phyloP scores from a whole-genome alignment of 2,888 invertebrate genomes.

The Trachelus stipa region DNA sequence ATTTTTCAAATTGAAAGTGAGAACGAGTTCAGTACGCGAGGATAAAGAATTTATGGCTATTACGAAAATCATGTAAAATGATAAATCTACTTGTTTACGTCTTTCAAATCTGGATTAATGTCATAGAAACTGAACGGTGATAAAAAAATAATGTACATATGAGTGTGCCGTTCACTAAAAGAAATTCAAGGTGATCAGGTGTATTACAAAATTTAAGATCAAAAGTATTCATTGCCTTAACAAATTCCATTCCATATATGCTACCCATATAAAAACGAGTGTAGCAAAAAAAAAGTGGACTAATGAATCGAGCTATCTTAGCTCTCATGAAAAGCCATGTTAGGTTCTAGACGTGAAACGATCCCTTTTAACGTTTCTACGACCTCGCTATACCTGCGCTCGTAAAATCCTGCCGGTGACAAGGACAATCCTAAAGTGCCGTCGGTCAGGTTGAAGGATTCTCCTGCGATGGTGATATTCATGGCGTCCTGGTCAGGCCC shows the following conservation, averaged over 20 bases:
- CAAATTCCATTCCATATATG: not conserved
- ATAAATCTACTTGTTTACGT: not conserved
- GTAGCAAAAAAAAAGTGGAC: not conserved
- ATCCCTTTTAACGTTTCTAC: not conserved
- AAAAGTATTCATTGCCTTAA: not conserved
- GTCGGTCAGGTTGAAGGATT: conserved; percentile 58
- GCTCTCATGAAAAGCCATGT: not conserved
- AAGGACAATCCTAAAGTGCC: conserved; percentile 63
- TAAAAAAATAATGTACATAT: not conserved
- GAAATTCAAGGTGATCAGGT: not conserved
- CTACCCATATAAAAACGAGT: not conserved
- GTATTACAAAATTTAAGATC: not conserved
- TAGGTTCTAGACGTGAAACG: not conserved
- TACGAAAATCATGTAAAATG: not conserved
- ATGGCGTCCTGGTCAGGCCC: conserved; percentile 59
- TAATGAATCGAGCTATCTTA: not conserved
- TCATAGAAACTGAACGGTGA: not conserved
- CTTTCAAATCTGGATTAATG: not conserved
- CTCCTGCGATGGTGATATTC: conserved; percentile 60
- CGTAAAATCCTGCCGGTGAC: conserved; percentile 57
- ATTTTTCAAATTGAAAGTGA: conserved; percentile 1
- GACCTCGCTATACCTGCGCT: conserved; percentile 44
- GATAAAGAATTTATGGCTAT: not conserved
- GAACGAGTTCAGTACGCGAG: not conserved
- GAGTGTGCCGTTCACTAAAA: not conserved